Percentiles rank a stretch among this genome's conserved stretches.
These are phyloP conservation scores for Simalia tracyae DNA, from an alignment of 2,797 vertebrate species.

Conservation along the genomic window DNA sequence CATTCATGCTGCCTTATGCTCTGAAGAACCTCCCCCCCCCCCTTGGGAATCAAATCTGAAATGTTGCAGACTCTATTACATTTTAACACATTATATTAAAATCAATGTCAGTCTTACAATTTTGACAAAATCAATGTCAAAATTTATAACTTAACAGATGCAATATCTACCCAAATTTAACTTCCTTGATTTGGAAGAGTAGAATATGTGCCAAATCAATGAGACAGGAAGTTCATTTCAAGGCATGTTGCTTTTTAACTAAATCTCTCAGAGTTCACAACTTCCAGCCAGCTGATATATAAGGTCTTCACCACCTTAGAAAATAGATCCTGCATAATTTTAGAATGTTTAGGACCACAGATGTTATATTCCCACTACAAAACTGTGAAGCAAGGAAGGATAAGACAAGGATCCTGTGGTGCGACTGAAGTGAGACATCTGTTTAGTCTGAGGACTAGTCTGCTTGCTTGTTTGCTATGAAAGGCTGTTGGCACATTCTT, in stretches of 20 bases:
- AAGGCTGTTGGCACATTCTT: conserved; percentile 73
- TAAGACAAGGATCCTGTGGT: conserved; percentile 41
- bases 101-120: not conserved
- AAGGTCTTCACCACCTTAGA: not conserved
- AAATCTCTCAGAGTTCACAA: not conserved
- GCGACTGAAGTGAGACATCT: conserved; percentile 53
- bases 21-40: not conserved
- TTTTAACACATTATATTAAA: not conserved
- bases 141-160: conserved; percentile 22
- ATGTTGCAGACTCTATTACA: not conserved
- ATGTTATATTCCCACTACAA: conserved; percentile 20
- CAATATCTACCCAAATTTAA: not conserved
- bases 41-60: too few relatives aligned
- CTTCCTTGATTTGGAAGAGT: too few relatives aligned
- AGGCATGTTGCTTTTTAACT: not conserved
- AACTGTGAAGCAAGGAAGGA: conserved; percentile 35
- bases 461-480: conserved; percentile 69
- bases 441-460: conserved; percentile 69
- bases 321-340: not conserved
- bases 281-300: not conserved
- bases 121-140: too few relatives aligned
- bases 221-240: not conserved
- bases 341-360: not conserved
- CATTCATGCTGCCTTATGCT: not conserved
- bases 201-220: not conserved